Evolutionary conservation across 2,888 invertebrate species (phyloP).

Genomic region (Andrena haemorrhoa): DNA sequence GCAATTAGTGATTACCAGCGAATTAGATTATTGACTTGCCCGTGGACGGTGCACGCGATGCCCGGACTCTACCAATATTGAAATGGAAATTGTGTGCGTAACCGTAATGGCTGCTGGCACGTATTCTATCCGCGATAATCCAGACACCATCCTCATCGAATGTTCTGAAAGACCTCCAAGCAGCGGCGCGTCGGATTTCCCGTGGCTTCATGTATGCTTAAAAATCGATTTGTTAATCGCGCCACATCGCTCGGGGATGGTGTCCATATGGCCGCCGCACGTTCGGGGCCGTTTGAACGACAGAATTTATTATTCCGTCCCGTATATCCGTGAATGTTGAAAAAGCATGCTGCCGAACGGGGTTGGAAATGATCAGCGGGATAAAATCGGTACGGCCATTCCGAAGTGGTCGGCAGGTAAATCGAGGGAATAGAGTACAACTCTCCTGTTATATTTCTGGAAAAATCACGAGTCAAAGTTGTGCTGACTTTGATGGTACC

Average conservation of each 20-base stretch:
- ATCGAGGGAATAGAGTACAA: background rate
- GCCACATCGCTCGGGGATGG: background rate
- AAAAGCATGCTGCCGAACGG: background rate
- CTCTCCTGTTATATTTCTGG: background rate
- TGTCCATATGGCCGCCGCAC: background rate
- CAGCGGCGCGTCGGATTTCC: slow-evolving; percentile 8
- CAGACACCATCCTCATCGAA: background rate
- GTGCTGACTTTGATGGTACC: background rate
- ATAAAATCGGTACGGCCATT: slow-evolving; percentile 3
- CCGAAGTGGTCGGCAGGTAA: background rate
- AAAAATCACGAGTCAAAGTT: background rate
- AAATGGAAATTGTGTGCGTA: slow-evolving; percentile 43
- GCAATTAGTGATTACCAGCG: slow-evolving; percentile 52
- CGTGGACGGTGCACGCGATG: slow-evolving; percentile 2
- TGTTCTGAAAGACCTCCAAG: background rate
- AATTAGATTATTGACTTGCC: slow-evolving; percentile 62
- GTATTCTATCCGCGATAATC: slow-evolving; percentile 27
- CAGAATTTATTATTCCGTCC: slow-evolving; percentile 23
- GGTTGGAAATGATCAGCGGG: background rate
- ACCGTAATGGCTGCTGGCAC: slow-evolving; percentile 17
- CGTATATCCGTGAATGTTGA: slow-evolving; percentile 18
- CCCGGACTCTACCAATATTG: slow-evolving; percentile 35
- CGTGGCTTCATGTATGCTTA: background rate
- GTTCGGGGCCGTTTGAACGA: background rate
- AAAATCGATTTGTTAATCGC: slow-evolving; percentile 23